These are phyloP conservation scores for Phaethon lepturus DNA, from an alignment of 2,113 vertebrate genomes.

Conservation along the genomic window DNA sequence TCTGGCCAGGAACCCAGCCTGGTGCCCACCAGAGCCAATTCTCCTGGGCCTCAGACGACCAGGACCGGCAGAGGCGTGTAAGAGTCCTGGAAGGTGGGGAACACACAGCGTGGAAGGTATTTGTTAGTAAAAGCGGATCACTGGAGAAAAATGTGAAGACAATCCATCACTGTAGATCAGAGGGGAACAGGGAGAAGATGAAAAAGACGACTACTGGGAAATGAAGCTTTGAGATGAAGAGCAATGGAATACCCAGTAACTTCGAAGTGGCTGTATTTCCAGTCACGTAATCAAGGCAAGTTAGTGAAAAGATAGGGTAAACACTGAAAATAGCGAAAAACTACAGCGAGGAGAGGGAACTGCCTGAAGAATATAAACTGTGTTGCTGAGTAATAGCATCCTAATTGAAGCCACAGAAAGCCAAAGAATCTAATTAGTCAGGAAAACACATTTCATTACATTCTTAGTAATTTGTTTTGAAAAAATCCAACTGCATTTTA, in stretches of 20 bases:
- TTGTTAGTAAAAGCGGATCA: background rate
- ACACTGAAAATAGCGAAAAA: background rate
- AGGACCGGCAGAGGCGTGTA: background rate
- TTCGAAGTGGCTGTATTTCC: background rate
- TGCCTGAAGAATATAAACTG: conserved; percentile 5
- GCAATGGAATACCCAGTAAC: background rate
- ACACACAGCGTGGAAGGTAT: background rate
- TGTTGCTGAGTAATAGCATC: conserved; percentile 45
- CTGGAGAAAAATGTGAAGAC: background rate
- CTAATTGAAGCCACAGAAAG: conserved; percentile 32
- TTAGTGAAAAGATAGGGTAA: background rate
- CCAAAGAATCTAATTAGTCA: conserved; percentile 44
- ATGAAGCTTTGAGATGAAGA: background rate
- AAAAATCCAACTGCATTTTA: conserved; percentile 38
- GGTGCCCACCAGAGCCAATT: conserved; percentile 23
- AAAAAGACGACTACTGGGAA: background rate
- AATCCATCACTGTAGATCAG: background rate
- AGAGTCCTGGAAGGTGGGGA: background rate
- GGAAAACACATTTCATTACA: conserved; percentile 39
- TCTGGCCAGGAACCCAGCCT: background rate
- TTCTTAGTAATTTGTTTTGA: conserved; percentile 62
- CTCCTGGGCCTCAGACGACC: background rate
- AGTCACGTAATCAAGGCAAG: background rate
- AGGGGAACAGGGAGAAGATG: background rate
- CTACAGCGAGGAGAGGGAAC: background rate